phyloP scores from a whole-genome alignment of 2,797 vertebrate genomes.

The Florisuga fusca region DNA sequence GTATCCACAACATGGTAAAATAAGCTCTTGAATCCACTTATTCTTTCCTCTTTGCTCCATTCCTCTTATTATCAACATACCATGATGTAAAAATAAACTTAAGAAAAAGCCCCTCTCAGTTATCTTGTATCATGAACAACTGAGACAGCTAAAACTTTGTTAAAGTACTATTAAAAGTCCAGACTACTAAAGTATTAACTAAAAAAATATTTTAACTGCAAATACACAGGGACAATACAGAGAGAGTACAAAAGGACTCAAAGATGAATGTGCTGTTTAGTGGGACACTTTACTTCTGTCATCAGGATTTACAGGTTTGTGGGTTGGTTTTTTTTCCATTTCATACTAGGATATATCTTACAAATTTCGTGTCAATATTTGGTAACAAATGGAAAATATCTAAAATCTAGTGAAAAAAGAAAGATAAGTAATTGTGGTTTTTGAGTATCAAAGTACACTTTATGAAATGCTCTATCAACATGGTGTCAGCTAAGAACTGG shows the following conservation, averaged over 20 bases:
- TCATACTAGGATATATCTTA: not conserved
- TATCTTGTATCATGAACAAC: not conserved
- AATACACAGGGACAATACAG: not conserved
- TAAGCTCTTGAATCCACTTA: not conserved
- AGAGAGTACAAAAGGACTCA: not conserved
- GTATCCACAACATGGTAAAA: not conserved
- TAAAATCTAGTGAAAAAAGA: not conserved
- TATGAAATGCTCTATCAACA: not conserved
- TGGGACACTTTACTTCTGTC: not conserved
- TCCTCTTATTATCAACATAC: not conserved
- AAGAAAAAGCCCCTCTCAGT: not conserved
- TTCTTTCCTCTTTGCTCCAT: not conserved
- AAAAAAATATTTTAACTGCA: not conserved
- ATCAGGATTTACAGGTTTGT: not conserved
- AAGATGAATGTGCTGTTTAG: not conserved
- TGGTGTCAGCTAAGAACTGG: not conserved
- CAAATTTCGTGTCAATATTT: not conserved
- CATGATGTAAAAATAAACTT: not conserved
- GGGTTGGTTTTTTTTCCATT: not conserved
- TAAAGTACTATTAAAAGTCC: not conserved
- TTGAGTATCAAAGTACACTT: not conserved
- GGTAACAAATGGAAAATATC: not conserved
- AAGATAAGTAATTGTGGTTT: not conserved
- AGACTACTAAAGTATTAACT: not conserved
- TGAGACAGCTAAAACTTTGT: not conserved